Percentiles rank a stretch among this genome's conserved stretches.
Conservation (phyloP, 2,797 vertebrate species). For the Xenops minutus region DNA sequence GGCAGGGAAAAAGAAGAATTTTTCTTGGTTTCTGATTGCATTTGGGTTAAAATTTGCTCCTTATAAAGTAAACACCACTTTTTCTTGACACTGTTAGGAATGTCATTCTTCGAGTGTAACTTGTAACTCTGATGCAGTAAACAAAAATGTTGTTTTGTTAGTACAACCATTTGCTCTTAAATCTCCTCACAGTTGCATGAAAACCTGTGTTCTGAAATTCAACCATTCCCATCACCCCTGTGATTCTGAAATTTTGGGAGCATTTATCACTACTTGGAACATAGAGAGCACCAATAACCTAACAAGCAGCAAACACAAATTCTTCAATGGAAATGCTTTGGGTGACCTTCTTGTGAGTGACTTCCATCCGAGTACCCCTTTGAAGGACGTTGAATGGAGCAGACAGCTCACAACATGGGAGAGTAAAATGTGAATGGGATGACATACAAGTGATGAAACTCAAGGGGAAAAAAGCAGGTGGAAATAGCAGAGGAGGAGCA, state of each 20-base stretch:
- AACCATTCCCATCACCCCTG: background rate
- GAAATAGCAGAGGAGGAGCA: constrained; percentile 22
- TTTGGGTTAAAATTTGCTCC: constrained; percentile 37
- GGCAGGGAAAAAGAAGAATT: background rate
- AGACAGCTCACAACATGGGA: background rate
- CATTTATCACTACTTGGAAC: background rate
- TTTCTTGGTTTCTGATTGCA: background rate
- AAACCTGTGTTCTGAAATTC: constrained; percentile 35
- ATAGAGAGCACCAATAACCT: background rate
- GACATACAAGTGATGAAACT: constrained; percentile 52
- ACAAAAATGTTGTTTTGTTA: constrained; percentile 60
- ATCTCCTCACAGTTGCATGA: constrained; percentile 8
- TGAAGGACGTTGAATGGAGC: constrained; percentile 25
- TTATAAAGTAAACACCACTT: background rate
- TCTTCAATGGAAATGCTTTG: constrained; percentile 12
- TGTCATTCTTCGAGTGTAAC: constrained; percentile 28
- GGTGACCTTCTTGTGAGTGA: background rate
- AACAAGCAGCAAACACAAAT: background rate
- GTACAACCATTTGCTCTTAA: constrained; percentile 34
- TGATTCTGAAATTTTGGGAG: background rate
- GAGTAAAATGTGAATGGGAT: constrained; percentile 39
- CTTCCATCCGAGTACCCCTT: background rate
- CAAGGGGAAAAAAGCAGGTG: constrained; percentile 8
- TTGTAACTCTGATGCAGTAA: constrained; percentile 52
- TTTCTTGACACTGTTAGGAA: constrained; percentile 44